Conservation (phyloP, 2,888 invertebrate species). For the Meganola albula region DNA sequence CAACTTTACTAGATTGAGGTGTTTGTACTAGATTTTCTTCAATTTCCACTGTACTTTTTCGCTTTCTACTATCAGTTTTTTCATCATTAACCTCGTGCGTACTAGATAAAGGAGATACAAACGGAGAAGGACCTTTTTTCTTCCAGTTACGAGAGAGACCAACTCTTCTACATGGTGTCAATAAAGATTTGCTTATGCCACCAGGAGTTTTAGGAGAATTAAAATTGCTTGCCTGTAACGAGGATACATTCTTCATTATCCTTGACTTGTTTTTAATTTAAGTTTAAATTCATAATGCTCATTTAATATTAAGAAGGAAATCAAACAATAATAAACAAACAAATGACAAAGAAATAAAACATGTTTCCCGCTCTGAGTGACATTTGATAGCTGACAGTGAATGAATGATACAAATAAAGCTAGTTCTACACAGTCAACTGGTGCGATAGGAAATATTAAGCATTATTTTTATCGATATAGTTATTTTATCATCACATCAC, state of each 20-base stretch:
- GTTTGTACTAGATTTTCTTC: conserved; percentile 11
- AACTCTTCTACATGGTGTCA: conserved; percentile 74
- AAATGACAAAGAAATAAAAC: too few relatives aligned
- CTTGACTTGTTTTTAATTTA: too few relatives aligned
- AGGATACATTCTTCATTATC: conserved; percentile 49
- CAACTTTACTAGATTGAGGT: conserved; percentile 4
- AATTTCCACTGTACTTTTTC: conserved; percentile 37
- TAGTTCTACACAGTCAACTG: too few relatives aligned
- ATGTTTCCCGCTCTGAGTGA: too few relatives aligned
- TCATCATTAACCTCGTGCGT: conserved; percentile 28
- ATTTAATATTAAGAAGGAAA: too few relatives aligned
- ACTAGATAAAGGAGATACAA: conserved; percentile 53
- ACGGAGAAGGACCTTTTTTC: conserved; percentile 54
- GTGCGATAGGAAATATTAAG: too few relatives aligned
- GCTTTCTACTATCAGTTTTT: conserved; percentile 37
- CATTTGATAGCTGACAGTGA: too few relatives aligned
- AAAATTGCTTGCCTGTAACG: conserved; percentile 36
- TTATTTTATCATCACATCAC: neutral
- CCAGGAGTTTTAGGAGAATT: conserved; percentile 68
- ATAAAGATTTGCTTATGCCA: conserved; percentile 69
- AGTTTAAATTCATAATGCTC: too few relatives aligned
- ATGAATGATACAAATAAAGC: too few relatives aligned
- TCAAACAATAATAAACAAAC: too few relatives aligned
- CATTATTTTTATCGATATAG: neutral
- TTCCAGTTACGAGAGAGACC: conserved; percentile 71